These are phyloP conservation scores for Danaus melanippus DNA, from an alignment of 1,140 invertebrate species.

Conservation along the genomic window DNA sequence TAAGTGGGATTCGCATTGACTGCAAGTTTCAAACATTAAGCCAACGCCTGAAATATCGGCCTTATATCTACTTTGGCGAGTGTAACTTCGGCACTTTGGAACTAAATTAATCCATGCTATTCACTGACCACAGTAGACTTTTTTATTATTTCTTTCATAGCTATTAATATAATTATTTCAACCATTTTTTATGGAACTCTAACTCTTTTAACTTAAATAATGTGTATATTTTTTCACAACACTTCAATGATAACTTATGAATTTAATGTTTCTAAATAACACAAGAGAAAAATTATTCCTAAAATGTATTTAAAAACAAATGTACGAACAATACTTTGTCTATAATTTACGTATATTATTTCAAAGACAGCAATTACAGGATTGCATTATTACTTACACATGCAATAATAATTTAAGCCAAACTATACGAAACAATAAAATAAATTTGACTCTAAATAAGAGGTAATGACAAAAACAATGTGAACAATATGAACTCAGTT, in stretches of 20 bases:
- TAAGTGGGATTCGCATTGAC: constrained; percentile 10
- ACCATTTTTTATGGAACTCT: too few species aligned
- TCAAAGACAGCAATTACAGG: too few species aligned
- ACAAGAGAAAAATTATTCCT: too few species aligned
- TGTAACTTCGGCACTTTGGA: background rate
- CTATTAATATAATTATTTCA: too few species aligned
- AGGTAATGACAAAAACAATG: background rate
- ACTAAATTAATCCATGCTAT: background rate
- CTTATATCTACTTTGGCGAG: constrained; percentile 8
- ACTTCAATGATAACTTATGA: too few species aligned
- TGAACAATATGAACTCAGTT: background rate
- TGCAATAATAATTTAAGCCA: too few species aligned
- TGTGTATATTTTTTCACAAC: too few species aligned
- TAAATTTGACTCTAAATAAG: too few species aligned
- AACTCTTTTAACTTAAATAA: too few species aligned
- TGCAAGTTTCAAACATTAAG: constrained; percentile 16
- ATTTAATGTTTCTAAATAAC: too few species aligned
- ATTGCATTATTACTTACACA: too few species aligned
- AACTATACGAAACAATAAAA: too few species aligned
- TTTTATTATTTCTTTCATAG: background rate
- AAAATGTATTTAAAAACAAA: constrained; percentile 1
- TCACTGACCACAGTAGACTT: constrained; percentile 1
- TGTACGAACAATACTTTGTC: background rate
- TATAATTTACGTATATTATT: background rate
- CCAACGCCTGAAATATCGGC: constrained; percentile 16